Evolutionary conservation across 2,888 invertebrate species (phyloP).

Genomic region (Cryptophagus acutangulus): DNA sequence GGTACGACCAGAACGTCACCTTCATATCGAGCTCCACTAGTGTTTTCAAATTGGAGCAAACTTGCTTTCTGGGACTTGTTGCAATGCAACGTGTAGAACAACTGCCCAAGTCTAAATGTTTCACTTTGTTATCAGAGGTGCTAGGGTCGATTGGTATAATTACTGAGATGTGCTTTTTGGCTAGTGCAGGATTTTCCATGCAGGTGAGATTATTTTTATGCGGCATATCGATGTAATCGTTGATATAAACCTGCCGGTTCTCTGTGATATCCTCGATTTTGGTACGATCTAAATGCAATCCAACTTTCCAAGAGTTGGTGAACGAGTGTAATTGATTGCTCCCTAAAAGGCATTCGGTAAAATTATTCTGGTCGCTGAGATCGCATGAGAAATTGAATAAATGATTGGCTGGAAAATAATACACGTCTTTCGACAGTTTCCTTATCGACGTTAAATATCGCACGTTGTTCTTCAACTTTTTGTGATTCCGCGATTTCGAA

Average conservation of each 20-base stretch:
- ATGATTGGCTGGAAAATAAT: slow-evolving; percentile 60
- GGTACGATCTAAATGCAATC: slow-evolving; percentile 12
- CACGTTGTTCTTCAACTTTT: slow-evolving; percentile 55
- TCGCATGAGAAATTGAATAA: slow-evolving; percentile 47
- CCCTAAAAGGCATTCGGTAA: slow-evolving; percentile 26
- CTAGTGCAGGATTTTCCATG: slow-evolving; percentile 37
- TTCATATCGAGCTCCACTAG: slow-evolving; percentile 59
- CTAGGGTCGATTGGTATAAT: slow-evolving; percentile 47
- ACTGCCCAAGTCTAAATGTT: slow-evolving; percentile 45
- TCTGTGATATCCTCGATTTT: slow-evolving; percentile 28
- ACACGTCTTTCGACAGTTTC: slow-evolving; percentile 51
- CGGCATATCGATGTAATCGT: slow-evolving; percentile 26
- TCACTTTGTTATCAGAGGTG: slow-evolving; percentile 42
- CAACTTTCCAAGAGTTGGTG: slow-evolving; percentile 20
- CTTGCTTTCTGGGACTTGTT: slow-evolving; percentile 52
- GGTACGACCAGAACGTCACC: slow-evolving; percentile 70
- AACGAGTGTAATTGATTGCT: slow-evolving; percentile 23
- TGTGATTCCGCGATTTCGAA: slow-evolving; percentile 49
- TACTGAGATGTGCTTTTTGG: slow-evolving; percentile 45
- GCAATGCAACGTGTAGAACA: slow-evolving; percentile 60
- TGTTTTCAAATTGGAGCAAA: slow-evolving; percentile 59
- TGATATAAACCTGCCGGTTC: slow-evolving; percentile 24
- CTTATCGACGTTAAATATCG: slow-evolving; percentile 56
- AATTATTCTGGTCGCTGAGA: slow-evolving; percentile 11
- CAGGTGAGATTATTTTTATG: slow-evolving; percentile 26